Evolutionary conservation across 2,888 invertebrate species (phyloP), one percentile per base, ranked within the genome.

Genomic region (Odontomyia ornata): DNA sequence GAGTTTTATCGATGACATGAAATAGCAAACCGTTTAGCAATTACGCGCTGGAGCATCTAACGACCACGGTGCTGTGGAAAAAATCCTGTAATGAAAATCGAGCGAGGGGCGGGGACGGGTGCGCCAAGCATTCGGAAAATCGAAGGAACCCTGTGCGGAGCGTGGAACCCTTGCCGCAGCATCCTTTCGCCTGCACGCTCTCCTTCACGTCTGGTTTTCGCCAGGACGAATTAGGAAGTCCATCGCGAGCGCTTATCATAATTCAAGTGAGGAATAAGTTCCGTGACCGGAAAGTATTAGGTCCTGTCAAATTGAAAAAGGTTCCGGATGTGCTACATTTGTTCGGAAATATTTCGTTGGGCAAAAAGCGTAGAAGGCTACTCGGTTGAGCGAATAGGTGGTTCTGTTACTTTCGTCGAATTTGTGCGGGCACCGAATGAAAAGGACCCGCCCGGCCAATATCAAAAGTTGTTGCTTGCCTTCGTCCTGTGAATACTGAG

Each of bases 281-380:
- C 71, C 79, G 79, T 79, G 79, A 79, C 79, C 79, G 79, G 79
- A 79, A 79, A 79, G 77, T 79, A 79, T 77, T 79, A 77, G 69
- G 76, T 77, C 67, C 76, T 79, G 79, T 79, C 79, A 77, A 79
- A 79, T 79, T 79, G 79, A 79, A 79, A 79, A 79, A 79, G 79
- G 79, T 79, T 79, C 79, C 77, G 79, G 79, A 79, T 79, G 79
- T 79, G 79, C 79, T 79, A 79, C 79, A 79, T 77, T 79, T 79
- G 79, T 67, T 79, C 77, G 79, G 79, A 77, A 79, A 79, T 79
- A 79, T 79, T 79, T 77, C 76, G 77, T 76, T 72, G 71, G 62
- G 71, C 18, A 67, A 43, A 11, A 15, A 46, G 72, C 67, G 78
- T 62, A 77, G 62, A 77, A 77, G 67, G 77, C 75, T 79, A 64